Base-by-base conservation (phyloP, 2,888 invertebrate species). In the Diaprepes abbreviatus region DNA sequence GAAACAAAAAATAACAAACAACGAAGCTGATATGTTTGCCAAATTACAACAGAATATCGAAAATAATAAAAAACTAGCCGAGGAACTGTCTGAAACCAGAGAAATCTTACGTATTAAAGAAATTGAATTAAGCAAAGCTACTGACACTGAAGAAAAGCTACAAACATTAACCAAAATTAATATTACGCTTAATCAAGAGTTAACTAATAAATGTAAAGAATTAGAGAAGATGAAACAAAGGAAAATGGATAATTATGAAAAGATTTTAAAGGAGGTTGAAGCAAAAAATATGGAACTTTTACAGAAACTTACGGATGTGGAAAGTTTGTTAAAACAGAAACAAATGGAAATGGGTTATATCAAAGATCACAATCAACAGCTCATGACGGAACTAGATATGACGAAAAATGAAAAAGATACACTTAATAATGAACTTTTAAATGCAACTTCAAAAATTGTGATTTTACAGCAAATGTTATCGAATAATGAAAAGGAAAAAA, bases 1-100 rank as follows among this genome's bases (percentile, higher is more conserved):
- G 14, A 62, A 52, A 50, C 52, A 24, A n/a, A 62, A 62, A 28
- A 17, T 62, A 36, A 24, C 50, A 0, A 33, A 50, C 14, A 62
- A 52, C 7, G 62, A 62, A 38, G 6, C 21, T n/a, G 36, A 48
- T 0, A 62, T 62, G 62, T 36, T 3, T 14, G 31, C 48, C n/a
- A 60, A 45, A 19, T 14, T 62, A 50, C 50, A 62, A 9, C 14
- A 52, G 14, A 14, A 38, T 10, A 35, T 48, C 7, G 48, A 62
- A n/a, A 36, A 21, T 21, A 33, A 50, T n/a, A 24, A 21, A 12
- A 36, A 5, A 5, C 36, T 62, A 36, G 9, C 52, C 9, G 48
- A 62, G 36, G 62, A 62, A 7, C 16, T 52, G 28, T n/a, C 6
- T 24, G 12, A 52, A 52, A 38, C 24, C 6, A 50, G 19, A 62